Evolutionary conservation across 2,113 vertebrate genomes (phyloP).

Genomic region (Pipra filicauda): DNA sequence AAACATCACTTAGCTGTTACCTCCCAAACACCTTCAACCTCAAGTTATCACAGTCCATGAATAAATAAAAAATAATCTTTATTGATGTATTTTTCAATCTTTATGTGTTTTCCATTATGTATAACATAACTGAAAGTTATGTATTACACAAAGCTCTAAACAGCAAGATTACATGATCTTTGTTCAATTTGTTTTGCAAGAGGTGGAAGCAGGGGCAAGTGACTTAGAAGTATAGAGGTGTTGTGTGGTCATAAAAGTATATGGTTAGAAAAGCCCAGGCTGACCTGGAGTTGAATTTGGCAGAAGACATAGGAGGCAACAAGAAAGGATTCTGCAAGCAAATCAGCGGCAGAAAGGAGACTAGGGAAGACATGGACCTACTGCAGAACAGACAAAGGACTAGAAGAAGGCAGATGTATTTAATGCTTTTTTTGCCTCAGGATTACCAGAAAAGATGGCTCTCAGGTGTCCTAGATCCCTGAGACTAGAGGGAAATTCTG

Average conservation of each 20-base stretch:
- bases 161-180: neutral
- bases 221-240: neutral
- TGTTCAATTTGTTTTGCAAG: neutral
- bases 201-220: neutral
- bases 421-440: neutral
- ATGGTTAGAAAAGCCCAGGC: neutral
- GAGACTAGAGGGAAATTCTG: neutral
- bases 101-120: neutral
- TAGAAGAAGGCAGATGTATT: neutral
- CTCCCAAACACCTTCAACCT: neutral
- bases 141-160: neutral
- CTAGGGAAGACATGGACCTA: neutral
- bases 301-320: neutral
- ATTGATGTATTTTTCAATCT: neutral
- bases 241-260: neutral
- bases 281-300: neutral
- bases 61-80: neutral
- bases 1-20: neutral
- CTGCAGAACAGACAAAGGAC: neutral
- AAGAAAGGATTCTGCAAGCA: neutral
- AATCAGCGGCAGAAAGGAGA: neutral
- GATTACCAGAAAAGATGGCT: neutral
- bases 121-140: neutral
- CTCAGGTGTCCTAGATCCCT: neutral
- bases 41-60: neutral